Percentiles rank a stretch among this genome's conserved stretches.
These are phyloP conservation scores for Paragorgia papillata DNA, from an alignment of 92 coral and sea anemone species.

Conservation along the genomic window DNA sequence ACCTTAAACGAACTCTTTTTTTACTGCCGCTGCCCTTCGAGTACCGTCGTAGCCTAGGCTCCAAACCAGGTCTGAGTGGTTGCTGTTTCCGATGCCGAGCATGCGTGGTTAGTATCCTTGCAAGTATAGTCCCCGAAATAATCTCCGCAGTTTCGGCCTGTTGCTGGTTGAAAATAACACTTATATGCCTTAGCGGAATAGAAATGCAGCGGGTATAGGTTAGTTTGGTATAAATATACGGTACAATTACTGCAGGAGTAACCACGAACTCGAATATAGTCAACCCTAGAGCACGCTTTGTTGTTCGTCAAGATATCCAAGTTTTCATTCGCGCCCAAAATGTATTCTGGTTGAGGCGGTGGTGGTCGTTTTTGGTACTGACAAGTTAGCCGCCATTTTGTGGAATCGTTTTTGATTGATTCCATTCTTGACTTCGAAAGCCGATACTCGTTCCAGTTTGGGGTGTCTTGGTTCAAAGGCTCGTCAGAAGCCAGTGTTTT, in stretches of 20 bases:
- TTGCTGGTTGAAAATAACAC: background rate
- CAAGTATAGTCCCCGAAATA: background rate
- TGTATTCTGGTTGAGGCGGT: background rate
- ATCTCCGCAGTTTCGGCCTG: background rate
- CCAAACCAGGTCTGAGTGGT: conserved; percentile 1
- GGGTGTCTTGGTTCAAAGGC: background rate
- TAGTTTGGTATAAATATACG: background rate
- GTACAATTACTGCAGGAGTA: conserved; percentile 13
- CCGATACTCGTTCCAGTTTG: conserved; percentile 2
- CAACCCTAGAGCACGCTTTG: background rate
- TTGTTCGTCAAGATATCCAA: background rate
- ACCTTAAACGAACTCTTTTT: too few relatives aligned
- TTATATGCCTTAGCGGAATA: background rate
- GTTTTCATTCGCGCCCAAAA: background rate
- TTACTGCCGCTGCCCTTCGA: too few relatives aligned
- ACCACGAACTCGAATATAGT: background rate
- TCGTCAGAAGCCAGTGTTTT: background rate
- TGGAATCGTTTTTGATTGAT: conserved; percentile 3
- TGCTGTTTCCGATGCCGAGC: background rate
- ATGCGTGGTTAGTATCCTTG: background rate
- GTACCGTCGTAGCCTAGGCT: too few relatives aligned
- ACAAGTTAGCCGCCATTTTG: conserved; percentile 3
- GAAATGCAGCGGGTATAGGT: background rate
- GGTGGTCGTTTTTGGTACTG: background rate
- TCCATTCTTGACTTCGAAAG: conserved; percentile 6